A percentile compares a stretch with the other conserved stretches of the same genome.
These are phyloP conservation scores for Hemibagrus guttatus DNA, from an alignment of 2,797 vertebrate genomes.

Conservation along the genomic window DNA sequence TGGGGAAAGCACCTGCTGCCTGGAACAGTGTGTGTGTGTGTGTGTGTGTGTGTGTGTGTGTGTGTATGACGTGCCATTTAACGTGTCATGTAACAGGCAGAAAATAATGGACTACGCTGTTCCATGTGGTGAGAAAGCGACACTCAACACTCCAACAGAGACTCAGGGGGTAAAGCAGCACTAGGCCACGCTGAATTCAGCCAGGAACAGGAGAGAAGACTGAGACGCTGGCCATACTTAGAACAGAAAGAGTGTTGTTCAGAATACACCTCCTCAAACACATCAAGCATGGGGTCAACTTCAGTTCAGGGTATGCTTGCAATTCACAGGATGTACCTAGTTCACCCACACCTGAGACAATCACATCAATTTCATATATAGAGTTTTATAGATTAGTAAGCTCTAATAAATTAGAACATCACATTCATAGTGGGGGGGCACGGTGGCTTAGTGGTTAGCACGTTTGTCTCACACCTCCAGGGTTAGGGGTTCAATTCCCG, in stretches of 20 bases:
- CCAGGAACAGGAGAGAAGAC: slow-evolving; percentile 22
- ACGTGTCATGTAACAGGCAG: slow-evolving; percentile 6
- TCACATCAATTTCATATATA: neutral
- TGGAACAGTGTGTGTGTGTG: slow-evolving; percentile 18
- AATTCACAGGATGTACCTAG: neutral
- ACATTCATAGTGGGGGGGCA: neutral
- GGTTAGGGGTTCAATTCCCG: no score
- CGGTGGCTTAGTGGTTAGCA: no score
- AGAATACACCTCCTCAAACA: slow-evolving; percentile 9
- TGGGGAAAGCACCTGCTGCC: slow-evolving; percentile 26
- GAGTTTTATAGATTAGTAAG: neutral
- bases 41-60: slow-evolving; percentile 21
- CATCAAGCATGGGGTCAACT: slow-evolving; percentile 18
- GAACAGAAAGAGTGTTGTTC: slow-evolving; percentile 30
- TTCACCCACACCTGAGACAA: neutral
- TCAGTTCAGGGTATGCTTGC: neutral
- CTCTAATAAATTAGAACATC: neutral
- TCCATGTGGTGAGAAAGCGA: slow-evolving; percentile 67
- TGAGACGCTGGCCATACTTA: neutral
- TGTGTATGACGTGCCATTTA: slow-evolving; percentile 11
- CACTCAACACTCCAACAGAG: slow-evolving; percentile 61
- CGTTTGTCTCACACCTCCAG: no score
- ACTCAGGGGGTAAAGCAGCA: neutral
- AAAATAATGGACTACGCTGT: slow-evolving; percentile 34
- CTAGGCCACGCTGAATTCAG: neutral